Evolutionary conservation across 2,888 invertebrate genomes (phyloP).

Genomic region (Eugnorisma glareosa): DNA sequence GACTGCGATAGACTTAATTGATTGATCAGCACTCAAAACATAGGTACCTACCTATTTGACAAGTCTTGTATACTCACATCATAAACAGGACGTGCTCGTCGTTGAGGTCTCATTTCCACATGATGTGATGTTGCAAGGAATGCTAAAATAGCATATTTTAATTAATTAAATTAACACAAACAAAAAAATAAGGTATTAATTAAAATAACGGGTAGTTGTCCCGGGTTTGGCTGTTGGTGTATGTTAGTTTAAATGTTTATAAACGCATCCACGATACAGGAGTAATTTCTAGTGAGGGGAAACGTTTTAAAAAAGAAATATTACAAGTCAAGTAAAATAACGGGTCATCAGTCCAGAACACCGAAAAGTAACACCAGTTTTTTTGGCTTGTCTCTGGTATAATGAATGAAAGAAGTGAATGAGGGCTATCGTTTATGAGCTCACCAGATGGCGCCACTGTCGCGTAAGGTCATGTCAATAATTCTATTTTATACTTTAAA

Average conservation of each 20-base stretch:
- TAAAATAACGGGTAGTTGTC: not conserved
- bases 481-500: no score
- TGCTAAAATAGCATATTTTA: conserved; percentile 23
- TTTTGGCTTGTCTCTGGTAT: not conserved
- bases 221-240: no score
- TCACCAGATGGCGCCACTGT: no score
- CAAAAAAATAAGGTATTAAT: not conserved
- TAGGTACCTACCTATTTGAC: not conserved
- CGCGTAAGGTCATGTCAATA: no score
- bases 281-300: no score
- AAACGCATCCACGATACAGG: no score
- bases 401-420: not conserved
- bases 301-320: no score
- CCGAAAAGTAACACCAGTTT: not conserved
- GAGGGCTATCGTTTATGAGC: no score
- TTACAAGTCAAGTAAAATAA: no score
- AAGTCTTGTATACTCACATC: conserved; percentile 33
- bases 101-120: conserved; percentile 1
- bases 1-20: not conserved
- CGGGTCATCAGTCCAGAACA: not conserved
- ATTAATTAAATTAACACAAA: not conserved
- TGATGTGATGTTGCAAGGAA: not conserved
- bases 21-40: not conserved
- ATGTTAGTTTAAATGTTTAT: no score
- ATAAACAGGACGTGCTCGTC: not conserved